Base-by-base conservation (phyloP, 2,113 vertebrate genomes). In the Forbesichthys agassizii region DNA sequence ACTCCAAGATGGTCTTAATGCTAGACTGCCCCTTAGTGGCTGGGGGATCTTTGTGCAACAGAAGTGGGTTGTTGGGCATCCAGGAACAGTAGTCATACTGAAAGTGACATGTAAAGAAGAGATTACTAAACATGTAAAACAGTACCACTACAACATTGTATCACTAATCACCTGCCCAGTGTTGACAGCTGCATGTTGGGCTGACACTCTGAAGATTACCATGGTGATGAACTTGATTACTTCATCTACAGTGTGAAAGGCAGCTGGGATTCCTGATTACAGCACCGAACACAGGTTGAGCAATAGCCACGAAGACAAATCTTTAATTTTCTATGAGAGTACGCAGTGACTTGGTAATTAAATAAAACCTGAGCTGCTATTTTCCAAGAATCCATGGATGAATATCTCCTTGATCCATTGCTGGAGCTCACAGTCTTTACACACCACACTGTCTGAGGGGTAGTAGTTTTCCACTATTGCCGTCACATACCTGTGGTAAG, bases 391-490 rank as follows among this genome's bases (percentile, higher is more conserved):
- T 3, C 91, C 91, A 47, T 93, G 85, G 49, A 72, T 87, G 80
- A 52, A 52, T 5, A 88, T 94, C 69, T 95, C 93, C 46, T 73
- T 69, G 64, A 94, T 90, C 94, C 94, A 95, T 6, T 77, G 86
- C 81, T 95, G 94, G 51, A 95, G 76, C 80, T 96, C 95, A 0
- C 64, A 62, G 81, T 96, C 95, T 9, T 82, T 68, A 9, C 3
- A n/a, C 8, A 91, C 81, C 0, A 81, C 62, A 4, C 1, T 9
- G 51, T 91, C 87, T 49, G 74, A 75, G 3, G 68, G 65, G 55
- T 90, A 92, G 18, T 80, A 90, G 71, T 80, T 1, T 18, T 66
- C 55, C 20, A 91, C 59, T 3, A 89, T 49, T 9, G 27, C 77
- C 3, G 61, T 64, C 58, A 93, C 92, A 10, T 91, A 95, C 55